Conservation (phyloP, 92 coral and sea anemone species). For the Zoanthus sansibaricus region DNA sequence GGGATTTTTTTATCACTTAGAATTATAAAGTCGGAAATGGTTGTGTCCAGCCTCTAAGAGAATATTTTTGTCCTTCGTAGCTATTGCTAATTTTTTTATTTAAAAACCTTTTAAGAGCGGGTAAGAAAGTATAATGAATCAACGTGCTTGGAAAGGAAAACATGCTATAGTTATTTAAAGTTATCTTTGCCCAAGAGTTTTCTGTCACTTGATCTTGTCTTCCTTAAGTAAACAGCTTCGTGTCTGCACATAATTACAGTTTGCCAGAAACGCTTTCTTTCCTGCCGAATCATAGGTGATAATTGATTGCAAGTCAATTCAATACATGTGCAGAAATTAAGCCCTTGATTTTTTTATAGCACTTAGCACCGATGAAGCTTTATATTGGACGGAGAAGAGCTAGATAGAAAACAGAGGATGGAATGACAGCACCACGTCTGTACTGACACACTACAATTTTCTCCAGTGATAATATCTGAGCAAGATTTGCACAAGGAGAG, state of each 20-base stretch:
- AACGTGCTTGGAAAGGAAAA: neutral
- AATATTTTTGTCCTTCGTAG: neutral
- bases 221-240: constrained; percentile 37
- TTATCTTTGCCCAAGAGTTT: constrained; percentile 13
- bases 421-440: neutral
- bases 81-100: neutral
- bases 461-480: constrained; percentile 1
- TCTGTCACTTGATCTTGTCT: constrained; percentile 48
- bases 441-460: neutral
- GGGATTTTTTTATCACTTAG: constrained; percentile 23
- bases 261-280: constrained; percentile 20
- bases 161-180: constrained; percentile 13
- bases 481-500: neutral
- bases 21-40: constrained; percentile 18
- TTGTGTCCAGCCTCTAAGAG: neutral
- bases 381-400: constrained; percentile 8
- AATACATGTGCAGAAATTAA: constrained; percentile 20
- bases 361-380: constrained; percentile 40
- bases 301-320: constrained; percentile 24
- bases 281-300: constrained; percentile 26
- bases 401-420: constrained; percentile 7
- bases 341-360: constrained; percentile 25
- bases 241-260: constrained; percentile 49
- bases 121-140: neutral
- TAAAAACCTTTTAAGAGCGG: neutral